These are phyloP conservation scores for Turritopsis dohrnii DNA, from an alignment of 30 jellyfish, hydroid and myxozoan genomes.

Conservation along the genomic window DNA sequence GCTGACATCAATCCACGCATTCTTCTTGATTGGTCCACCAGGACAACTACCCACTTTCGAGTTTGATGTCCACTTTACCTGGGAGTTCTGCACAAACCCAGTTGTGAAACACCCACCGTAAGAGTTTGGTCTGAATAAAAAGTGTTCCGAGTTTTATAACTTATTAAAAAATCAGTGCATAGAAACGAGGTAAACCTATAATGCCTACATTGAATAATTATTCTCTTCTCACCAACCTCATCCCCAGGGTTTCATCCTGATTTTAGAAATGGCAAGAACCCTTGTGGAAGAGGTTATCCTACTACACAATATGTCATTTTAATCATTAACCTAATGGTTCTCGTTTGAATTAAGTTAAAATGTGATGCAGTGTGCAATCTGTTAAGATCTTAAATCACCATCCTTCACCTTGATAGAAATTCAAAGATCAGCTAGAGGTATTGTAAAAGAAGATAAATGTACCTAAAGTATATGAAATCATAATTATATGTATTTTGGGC, in stretches of 20 bases:
- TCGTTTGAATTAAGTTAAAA: too few relatives aligned
- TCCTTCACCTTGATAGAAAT: too few relatives aligned
- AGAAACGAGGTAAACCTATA: too few relatives aligned
- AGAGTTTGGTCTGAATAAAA: conserved; percentile 50
- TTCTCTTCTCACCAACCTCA: too few relatives aligned
- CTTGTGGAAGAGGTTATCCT: too few relatives aligned
- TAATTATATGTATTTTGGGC: conserved; percentile 63
- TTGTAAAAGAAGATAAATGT: neutral
- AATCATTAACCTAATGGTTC: too few relatives aligned
- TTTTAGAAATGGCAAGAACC: too few relatives aligned
- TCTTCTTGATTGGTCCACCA: conserved; percentile 61
- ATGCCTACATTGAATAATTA: too few relatives aligned
- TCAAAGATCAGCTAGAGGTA: neutral
- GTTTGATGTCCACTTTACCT: conserved; percentile 44
- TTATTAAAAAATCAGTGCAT: neutral
- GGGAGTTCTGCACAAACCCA: conserved; percentile 60
- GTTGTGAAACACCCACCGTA: conserved; percentile 69
- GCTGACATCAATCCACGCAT: conserved; percentile 51
- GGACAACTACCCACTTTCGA: conserved; percentile 71
- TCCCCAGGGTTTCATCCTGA: too few relatives aligned
- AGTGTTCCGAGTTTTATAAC: neutral
- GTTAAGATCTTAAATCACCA: too few relatives aligned
- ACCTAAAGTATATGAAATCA: conserved; percentile 76
- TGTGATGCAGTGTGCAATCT: too few relatives aligned
- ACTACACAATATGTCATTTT: too few relatives aligned